A percentile compares a stretch with the other conserved stretches of the same genome.
Evolutionary conservation across 2,888 invertebrate genomes (phyloP).

Genomic region (Acleris cristana): DNA sequence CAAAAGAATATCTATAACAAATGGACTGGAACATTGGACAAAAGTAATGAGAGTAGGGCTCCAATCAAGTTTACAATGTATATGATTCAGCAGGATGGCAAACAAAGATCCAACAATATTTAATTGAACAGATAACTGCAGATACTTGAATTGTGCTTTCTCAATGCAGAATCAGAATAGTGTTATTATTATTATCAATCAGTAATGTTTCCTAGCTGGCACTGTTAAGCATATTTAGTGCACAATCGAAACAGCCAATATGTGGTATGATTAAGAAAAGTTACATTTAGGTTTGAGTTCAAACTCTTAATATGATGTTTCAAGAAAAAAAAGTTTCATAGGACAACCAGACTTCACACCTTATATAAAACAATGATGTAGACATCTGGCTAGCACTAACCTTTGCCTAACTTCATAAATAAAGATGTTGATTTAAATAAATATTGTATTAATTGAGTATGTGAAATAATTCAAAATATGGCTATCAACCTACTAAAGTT

Average conservation of each 20-base stretch:
- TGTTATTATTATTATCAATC: background rate
- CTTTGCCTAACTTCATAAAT: constrained; percentile 21
- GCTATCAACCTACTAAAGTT: constrained; percentile 13
- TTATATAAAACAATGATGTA: constrained; percentile 18
- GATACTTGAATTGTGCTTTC: too few relatives aligned
- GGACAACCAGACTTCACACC: background rate
- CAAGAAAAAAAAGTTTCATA: background rate
- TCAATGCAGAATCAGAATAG: background rate
- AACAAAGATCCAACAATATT: too few relatives aligned
- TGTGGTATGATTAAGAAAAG: background rate
- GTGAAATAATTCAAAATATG: constrained; percentile 8
- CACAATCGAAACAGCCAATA: background rate
- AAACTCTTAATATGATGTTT: background rate
- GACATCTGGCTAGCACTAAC: constrained; percentile 22
- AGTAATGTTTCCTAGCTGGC: background rate
- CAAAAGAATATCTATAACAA: background rate
- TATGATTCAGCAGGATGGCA: too few relatives aligned
- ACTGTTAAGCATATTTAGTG: background rate
- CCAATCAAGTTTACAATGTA: background rate
- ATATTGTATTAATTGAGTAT: constrained; percentile 3
- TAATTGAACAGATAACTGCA: too few relatives aligned
- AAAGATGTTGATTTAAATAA: constrained; percentile 6
- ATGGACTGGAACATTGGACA: background rate
- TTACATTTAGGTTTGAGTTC: background rate
- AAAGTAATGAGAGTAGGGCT: background rate